phyloP scores from a whole-genome alignment of 2,797 vertebrate species.

The Monodelphis domestica region DNA sequence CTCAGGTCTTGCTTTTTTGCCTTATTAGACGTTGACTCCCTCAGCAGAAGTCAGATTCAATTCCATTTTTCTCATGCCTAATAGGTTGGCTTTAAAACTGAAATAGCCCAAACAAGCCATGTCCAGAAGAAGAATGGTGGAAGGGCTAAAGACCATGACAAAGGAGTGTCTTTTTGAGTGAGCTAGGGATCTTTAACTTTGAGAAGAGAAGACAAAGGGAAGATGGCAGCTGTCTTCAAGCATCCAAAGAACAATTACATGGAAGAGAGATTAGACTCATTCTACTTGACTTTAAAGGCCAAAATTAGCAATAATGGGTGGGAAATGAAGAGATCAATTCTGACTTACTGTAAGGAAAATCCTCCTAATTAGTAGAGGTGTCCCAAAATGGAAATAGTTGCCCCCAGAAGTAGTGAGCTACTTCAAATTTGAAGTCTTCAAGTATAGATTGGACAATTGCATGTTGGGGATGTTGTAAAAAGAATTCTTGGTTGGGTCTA shows the following conservation, averaged over 20 bases:
- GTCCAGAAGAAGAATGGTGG: background rate
- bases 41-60: background rate
- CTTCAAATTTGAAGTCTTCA: background rate
- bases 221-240: background rate
- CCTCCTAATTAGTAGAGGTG: background rate
- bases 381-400: background rate
- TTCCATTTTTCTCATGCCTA: background rate
- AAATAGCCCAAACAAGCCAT: background rate
- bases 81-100: background rate
- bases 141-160: background rate
- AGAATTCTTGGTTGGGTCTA: background rate
- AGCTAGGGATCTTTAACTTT: background rate
- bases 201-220: background rate
- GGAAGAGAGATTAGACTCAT: background rate
- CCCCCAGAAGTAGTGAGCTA: background rate
- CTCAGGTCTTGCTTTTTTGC: background rate
- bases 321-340: background rate
- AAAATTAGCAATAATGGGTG: background rate
- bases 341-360: background rate
- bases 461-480: background rate
- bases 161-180: background rate
- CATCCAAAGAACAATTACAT: background rate
- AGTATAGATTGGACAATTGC: background rate
- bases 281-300: background rate
- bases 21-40: background rate